Percentiles rank a stretch among this genome's conserved stretches.
Conservation (phyloP, 2,888 invertebrate species). For the Schizaphis graminum region DNA sequence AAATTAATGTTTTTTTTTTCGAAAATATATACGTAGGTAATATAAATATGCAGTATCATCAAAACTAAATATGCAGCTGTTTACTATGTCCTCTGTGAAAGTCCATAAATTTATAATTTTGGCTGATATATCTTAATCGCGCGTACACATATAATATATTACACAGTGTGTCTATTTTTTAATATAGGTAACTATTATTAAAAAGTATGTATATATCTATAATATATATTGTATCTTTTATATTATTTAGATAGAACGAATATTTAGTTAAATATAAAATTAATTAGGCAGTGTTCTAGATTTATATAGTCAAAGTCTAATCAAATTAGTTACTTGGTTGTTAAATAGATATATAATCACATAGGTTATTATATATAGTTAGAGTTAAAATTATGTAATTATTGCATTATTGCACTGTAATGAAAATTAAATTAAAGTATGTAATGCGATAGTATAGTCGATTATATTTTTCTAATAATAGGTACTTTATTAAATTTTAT, state of each 20-base stretch:
- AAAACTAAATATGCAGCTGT: not conserved
- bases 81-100: not conserved
- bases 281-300: not conserved
- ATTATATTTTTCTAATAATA: not conserved
- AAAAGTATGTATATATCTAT: too few relatives aligned
- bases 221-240: not conserved
- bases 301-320: not conserved
- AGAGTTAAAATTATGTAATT: not conserved
- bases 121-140: not conserved
- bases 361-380: not conserved
- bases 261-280: not conserved
- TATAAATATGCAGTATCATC: not conserved
- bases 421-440: not conserved
- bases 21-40: not conserved
- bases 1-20: not conserved
- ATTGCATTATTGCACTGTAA: not conserved
- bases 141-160: not conserved
- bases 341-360: not conserved
- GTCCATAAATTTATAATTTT: not conserved
- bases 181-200: too few relatives aligned
- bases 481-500: not conserved
- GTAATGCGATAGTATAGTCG: not conserved
- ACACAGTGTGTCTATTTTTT: not conserved
- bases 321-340: not conserved
- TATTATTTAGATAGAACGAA: not conserved